Percentiles rank a stretch among this genome's conserved stretches.
Conservation (phyloP, 2,113 vertebrate species). For the Saccopteryx bilineata region DNA sequence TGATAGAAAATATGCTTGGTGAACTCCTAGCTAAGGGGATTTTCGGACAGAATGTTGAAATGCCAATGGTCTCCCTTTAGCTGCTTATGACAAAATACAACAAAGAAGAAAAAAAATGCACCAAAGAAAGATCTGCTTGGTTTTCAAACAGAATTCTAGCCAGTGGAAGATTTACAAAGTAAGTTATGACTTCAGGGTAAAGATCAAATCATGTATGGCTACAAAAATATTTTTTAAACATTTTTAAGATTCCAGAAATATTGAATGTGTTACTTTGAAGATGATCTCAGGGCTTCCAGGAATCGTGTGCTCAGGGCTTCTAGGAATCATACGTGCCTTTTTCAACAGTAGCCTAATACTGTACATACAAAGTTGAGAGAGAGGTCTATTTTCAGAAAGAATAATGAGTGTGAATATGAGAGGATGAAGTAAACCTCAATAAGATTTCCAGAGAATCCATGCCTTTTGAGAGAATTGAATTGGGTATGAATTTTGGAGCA, state of each 20-base stretch:
- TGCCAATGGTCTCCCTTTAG: not conserved
- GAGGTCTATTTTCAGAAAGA: not conserved
- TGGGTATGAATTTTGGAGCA: not conserved
- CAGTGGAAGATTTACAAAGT: not conserved
- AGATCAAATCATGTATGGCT: not conserved
- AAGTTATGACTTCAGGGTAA: not conserved
- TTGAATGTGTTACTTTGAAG: slow-evolving; percentile 23
- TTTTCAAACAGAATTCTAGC: slow-evolving; percentile 34
- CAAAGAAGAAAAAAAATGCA: not conserved
- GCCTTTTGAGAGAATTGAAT: slow-evolving; percentile 27
- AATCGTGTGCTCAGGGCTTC: not conserved
- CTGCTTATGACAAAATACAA: not conserved
- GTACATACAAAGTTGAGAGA: not conserved
- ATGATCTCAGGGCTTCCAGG: not conserved
- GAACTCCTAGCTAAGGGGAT: not conserved
- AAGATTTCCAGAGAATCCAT: not conserved
- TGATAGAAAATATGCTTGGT: not conserved
- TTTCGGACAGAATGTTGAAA: not conserved
- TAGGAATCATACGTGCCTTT: not conserved
- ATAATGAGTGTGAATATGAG: not conserved
- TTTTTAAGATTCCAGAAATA: slow-evolving; percentile 13
- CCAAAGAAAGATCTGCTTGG: not conserved
- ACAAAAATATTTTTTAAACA: not conserved
- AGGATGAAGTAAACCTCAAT: not conserved
- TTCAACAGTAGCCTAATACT: not conserved